Evolutionary conservation across 2,888 invertebrate species (phyloP), one percentile per base, ranked within the genome.

Genomic region (Lordiphosa fenestrarum): DNA sequence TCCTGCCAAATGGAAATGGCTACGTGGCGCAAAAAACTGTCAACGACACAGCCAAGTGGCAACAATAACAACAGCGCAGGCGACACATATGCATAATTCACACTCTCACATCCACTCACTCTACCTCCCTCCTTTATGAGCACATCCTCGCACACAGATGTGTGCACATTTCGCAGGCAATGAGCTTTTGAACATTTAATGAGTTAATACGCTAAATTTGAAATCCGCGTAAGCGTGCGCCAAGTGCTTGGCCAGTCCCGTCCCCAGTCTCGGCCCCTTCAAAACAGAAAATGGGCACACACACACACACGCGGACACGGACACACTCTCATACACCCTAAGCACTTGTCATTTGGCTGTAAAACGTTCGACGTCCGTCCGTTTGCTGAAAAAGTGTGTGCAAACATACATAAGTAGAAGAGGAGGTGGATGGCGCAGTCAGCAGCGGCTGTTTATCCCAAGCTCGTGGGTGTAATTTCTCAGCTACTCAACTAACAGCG

Each of bases 131-230:
- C 6, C 13, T 47, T 30, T 30, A 13, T 15, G 12, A 25, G 30
- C 57, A 21, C 19, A 25, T 25, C 25, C 25, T 25, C 25, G 25
- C 25, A 35, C 25, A 38, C 58, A 65, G 57, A 83, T 80, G 81
- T 85, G 84, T 69, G 82, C 73, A 81, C 77, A 77, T 81, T 85
- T 77, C 54, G 66, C 74, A 75, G 76, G 77, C 81, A 81, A 81
- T 85, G 71, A 77, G 84, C 74, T 69, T 84, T 77, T 75, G 59
- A 71, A 67, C 65, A 67, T 84, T 80, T 77, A 85, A 80, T 85
- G 80, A 84, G 84, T 84, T 85, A 80, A 85, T 84, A 73, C 69
- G 80, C 61, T 63, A 71, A 67, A 85, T 81, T 81, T 82, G 51
- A 67, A 85, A 81, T 69, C 54, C 84, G 73, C 74, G 66, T 71